phyloP scores from a whole-genome alignment of 2,113 vertebrate species.

The Probosciger aterrimus region DNA sequence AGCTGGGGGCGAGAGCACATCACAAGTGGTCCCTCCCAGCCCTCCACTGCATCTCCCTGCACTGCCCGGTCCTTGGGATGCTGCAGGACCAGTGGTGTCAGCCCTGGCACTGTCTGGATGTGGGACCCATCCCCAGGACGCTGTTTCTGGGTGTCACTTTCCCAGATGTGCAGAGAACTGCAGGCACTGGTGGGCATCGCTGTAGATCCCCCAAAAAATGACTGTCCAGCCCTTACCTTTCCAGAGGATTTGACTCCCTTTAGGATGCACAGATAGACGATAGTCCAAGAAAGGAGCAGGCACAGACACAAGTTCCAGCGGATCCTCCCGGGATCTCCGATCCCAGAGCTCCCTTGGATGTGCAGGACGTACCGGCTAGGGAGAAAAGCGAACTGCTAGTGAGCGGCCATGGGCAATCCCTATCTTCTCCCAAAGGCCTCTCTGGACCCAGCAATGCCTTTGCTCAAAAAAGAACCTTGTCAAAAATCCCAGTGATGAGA shows the following conservation, averaged over 20 bases:
- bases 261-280: conserved; percentile 81
- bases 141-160: background rate
- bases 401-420: background rate
- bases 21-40: background rate
- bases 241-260: conserved; percentile 84
- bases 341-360: conserved; percentile 82
- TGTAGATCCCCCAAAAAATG: background rate
- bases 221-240: conserved; percentile 67
- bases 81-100: rapidly evolving
- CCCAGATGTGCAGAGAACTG: background rate
- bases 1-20: background rate
- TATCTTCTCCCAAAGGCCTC: background rate
- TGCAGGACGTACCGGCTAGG: conserved; percentile 80
- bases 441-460: background rate
- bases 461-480: background rate
- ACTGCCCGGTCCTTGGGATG: background rate
- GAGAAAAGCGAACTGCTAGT: background rate
- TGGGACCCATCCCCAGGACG: background rate
- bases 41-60: background rate
- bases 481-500: background rate
- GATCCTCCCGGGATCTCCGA: conserved; percentile 74
- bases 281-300: conserved; percentile 79
- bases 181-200: rapidly evolving
- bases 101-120: background rate
- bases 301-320: conserved; percentile 83